Conservation (phyloP, 2,888 invertebrate species). For the Ecliptopera silaceata region DNA sequence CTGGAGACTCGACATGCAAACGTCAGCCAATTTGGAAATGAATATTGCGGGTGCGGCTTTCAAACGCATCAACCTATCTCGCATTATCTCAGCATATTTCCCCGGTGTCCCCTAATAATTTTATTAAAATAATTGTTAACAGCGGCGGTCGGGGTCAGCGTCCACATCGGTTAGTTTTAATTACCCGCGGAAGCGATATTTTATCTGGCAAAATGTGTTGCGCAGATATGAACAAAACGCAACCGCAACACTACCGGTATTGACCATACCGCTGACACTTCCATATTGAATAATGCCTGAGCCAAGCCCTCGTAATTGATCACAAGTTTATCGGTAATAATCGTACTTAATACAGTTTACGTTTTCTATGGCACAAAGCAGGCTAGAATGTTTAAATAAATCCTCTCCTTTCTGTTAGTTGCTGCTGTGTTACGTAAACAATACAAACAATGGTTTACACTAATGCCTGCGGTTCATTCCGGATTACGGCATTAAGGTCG, state of each 20-base stretch:
- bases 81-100: conserved; percentile 57
- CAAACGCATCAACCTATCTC: conserved; percentile 45
- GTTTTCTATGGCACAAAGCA: too few species aligned
- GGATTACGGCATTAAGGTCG: conserved; percentile 47
- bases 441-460: conserved; percentile 32
- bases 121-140: conserved; percentile 66
- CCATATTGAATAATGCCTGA: conserved; percentile 32
- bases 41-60: conserved; percentile 48
- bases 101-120: conserved; percentile 62
- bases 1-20: conserved; percentile 37
- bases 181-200: conserved; percentile 68
- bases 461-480: conserved; percentile 40
- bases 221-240: conserved; percentile 55
- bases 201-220: conserved; percentile 62
- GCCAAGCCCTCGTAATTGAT: background rate
- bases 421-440: conserved; percentile 24
- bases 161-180: conserved; percentile 66
- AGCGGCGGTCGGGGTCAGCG: conserved; percentile 50
- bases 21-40: conserved; percentile 43
- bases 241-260: conserved; percentile 50
- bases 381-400: conserved; percentile 4
- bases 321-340: conserved; percentile 3
- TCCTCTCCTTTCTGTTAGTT: conserved; percentile 10
- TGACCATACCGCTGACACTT: conserved; percentile 39
- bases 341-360: too few species aligned